Conservation (phyloP, 2,113 vertebrate genomes). For the Hoplias malabaricus region DNA sequence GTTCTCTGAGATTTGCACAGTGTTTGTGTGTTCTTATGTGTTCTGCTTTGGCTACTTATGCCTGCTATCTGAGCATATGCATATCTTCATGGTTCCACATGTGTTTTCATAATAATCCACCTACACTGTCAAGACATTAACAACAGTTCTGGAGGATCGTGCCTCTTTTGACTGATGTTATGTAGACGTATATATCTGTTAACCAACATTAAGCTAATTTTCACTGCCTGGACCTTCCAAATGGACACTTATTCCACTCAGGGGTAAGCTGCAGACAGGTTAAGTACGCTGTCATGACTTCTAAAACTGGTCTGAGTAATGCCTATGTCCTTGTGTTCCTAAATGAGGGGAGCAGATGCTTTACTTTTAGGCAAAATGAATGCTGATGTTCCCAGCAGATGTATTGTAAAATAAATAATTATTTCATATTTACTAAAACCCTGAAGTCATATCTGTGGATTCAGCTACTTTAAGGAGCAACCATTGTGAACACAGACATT, state of each 20-base stretch:
- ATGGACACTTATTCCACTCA: not conserved
- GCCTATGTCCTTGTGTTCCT: not conserved
- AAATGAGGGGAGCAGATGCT: slow-evolving; percentile 2
- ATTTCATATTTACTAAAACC: too few relatives aligned
- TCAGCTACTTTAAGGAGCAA: too few relatives aligned
- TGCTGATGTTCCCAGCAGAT: not conserved
- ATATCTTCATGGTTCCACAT: not conserved
- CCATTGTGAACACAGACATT: too few relatives aligned
- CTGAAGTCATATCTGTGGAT: too few relatives aligned
- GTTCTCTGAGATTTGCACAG: too few relatives aligned
- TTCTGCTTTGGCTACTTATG: too few relatives aligned
- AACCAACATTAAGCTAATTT: not conserved
- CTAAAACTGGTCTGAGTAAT: slow-evolving; percentile 52
- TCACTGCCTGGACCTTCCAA: not conserved
- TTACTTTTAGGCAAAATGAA: not conserved
- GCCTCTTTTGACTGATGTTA: not conserved
- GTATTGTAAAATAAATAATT: too few relatives aligned
- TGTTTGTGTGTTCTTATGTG: too few relatives aligned
- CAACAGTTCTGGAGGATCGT: not conserved
- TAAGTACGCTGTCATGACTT: slow-evolving; percentile 46
- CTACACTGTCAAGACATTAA: not conserved
- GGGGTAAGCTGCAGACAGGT: not conserved
- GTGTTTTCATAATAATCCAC: not conserved
- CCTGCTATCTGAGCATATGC: not conserved
- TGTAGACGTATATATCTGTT: not conserved